Conservation (phyloP, 2,888 invertebrate genomes). For the Cephus pygmeus region DNA sequence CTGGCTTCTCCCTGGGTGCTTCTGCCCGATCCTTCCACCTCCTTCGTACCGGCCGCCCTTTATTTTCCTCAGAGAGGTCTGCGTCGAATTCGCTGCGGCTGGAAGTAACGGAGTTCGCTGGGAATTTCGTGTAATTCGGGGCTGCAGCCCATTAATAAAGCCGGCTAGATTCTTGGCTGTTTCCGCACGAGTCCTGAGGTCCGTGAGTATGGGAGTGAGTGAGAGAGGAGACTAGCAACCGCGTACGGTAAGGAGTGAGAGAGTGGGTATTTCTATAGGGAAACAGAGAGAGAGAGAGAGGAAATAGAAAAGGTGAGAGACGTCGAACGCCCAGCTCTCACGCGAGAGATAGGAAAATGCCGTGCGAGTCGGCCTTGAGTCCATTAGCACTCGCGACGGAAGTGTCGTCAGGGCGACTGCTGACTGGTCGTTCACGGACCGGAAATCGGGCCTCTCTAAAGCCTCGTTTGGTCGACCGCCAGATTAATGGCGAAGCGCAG, state of each 20-base stretch:
- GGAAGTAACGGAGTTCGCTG: conserved; percentile 33
- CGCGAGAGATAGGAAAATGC: neutral
- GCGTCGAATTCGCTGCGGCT: neutral
- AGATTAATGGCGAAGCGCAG: neutral
- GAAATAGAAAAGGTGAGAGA: conserved; percentile 1
- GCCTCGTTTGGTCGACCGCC: neutral
- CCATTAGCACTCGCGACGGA: neutral
- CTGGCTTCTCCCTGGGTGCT: too few relatives aligned
- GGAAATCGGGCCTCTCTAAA: neutral
- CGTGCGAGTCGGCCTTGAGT: neutral
- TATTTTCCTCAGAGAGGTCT: neutral
- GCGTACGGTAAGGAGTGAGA: neutral
- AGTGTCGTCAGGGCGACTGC: neutral
- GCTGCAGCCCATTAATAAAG: conserved; percentile 39
- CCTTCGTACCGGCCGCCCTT: neutral
- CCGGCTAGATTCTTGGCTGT: neutral
- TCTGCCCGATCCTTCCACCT: too few relatives aligned
- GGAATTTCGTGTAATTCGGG: conserved; percentile 35
- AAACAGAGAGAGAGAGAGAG: conserved; percentile 6
- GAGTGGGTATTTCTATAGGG: neutral
- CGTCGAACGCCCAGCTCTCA: neutral
- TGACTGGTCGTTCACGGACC: neutral
- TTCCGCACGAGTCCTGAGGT: neutral
- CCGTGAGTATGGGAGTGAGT: conserved; percentile 10
- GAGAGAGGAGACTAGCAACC: conserved; percentile 11